Conservation (phyloP, 2,888 invertebrate genomes). For the Drosophila bunnanda region DNA sequence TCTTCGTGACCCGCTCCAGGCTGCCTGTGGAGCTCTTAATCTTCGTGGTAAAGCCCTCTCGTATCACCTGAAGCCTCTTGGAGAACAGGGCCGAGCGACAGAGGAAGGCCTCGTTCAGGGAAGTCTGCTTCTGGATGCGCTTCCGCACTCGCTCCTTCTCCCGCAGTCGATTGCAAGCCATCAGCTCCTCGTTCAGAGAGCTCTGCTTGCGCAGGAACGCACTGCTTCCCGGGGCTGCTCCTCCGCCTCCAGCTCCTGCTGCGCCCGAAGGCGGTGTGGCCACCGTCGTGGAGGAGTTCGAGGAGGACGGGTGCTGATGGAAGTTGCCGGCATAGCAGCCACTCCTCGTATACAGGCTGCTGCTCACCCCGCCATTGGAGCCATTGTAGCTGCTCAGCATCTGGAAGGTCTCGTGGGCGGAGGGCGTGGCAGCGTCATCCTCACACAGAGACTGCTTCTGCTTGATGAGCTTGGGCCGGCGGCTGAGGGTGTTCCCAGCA, state of each 20-base stretch:
- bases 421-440: conserved; percentile 85
- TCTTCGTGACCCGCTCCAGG: conserved; percentile 93
- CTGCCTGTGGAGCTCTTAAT: conserved; percentile 93
- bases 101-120: conserved; percentile 93
- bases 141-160: conserved; percentile 93
- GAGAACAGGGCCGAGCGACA: conserved; percentile 85
- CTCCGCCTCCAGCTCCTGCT: conserved; percentile 4
- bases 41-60: conserved; percentile 91
- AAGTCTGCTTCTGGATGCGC: conserved; percentile 95
- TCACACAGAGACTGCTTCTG: conserved; percentile 94
- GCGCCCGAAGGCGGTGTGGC: conserved; percentile 3
- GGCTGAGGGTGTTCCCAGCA: conserved; percentile 72
- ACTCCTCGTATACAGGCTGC: conserved; percentile 66
- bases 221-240: conserved; percentile 29
- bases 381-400: conserved; percentile 79
- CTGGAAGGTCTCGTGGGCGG: conserved; percentile 62
- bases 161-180: conserved; percentile 93
- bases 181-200: conserved; percentile 94
- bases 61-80: conserved; percentile 84
- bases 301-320: conserved; percentile 38
- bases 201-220: conserved; percentile 88
- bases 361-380: conserved; percentile 75
- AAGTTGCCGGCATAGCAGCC: conserved; percentile 53
- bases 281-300: conserved; percentile 7
- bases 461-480: conserved; percentile 90